Evolutionary conservation across 2,888 invertebrate species (phyloP).

Genomic region (Theristus sp.): DNA sequence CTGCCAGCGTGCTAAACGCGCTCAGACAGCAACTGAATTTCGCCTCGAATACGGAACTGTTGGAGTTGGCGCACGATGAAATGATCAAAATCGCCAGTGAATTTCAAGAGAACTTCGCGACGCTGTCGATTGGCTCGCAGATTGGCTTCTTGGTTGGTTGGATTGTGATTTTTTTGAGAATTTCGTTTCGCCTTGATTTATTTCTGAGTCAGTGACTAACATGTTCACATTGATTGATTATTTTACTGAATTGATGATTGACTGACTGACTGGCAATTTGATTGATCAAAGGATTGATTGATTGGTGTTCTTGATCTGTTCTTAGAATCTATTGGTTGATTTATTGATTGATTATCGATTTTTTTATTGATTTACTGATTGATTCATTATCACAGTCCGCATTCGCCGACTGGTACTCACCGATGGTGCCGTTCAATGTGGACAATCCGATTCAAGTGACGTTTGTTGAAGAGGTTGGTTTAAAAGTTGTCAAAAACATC

Average conservation of each 20-base stretch:
- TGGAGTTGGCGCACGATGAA: neutral
- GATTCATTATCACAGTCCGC: constrained; percentile 5
- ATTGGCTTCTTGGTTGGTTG: constrained; percentile 12
- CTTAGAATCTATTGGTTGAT: no score
- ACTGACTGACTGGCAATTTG: neutral
- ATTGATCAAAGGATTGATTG: no score
- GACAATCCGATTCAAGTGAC: neutral
- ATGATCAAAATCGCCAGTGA: neutral
- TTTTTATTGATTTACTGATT: no score
- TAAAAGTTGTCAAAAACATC: neutral
- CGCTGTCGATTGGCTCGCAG: constrained; percentile 8
- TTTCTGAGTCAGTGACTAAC: no score
- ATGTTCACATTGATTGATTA: no score
- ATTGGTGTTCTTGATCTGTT: no score
- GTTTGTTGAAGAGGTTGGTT: neutral
- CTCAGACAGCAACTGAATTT: neutral
- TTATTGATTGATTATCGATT: no score
- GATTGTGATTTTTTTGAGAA: no score
- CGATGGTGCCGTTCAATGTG: neutral
- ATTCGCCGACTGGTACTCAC: constrained; percentile 1
- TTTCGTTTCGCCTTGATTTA: no score
- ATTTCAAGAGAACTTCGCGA: constrained; percentile 5
- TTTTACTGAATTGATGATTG: neutral
- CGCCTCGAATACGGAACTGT: neutral
- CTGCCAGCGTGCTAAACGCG: neutral